Conservation (phyloP, 2,113 vertebrate genomes). For the Lutjanus erythropterus region DNA sequence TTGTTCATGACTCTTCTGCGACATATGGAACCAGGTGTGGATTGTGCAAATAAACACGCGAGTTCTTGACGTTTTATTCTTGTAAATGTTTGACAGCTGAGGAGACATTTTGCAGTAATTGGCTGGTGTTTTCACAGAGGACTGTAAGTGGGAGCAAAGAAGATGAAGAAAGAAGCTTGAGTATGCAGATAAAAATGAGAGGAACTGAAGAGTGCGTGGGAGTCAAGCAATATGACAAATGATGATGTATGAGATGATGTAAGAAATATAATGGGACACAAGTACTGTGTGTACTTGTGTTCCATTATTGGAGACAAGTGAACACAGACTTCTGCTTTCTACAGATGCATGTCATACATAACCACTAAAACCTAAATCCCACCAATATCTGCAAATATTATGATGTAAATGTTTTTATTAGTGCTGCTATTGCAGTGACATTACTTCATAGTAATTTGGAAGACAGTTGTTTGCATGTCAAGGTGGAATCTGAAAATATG, state of each 20-base stretch:
- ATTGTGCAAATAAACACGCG: background rate
- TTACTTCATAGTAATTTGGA: background rate
- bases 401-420: background rate
- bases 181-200: background rate
- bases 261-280: background rate
- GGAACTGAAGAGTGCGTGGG: background rate
- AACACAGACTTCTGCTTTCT: background rate
- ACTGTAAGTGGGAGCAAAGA: background rate
- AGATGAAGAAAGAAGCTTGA: background rate
- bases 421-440: background rate
- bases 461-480: background rate
- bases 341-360: background rate
- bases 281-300: no score
- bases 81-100: background rate
- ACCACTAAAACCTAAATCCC: background rate
- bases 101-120: background rate
- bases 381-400: background rate
- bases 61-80: background rate
- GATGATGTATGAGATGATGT: no score
- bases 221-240: no score
- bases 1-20: conserved; percentile 24
- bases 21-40: conserved; percentile 1
- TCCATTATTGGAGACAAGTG: no score
- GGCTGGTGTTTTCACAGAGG: background rate
- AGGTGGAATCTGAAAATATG: background rate